Conservation (phyloP, 2,888 invertebrate genomes). For the Tribolium freemani region DNA sequence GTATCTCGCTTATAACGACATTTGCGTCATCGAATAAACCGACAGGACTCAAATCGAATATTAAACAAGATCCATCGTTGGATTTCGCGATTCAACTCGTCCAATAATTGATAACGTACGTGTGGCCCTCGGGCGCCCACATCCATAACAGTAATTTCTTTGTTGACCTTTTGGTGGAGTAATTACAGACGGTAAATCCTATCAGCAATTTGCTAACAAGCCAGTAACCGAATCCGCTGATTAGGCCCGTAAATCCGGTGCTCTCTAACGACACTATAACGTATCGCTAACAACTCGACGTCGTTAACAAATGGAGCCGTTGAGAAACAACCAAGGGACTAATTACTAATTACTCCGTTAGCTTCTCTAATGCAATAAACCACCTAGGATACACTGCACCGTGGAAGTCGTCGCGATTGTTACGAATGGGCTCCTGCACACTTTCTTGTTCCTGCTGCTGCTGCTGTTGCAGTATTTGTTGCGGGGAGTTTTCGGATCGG, state of each 20-base stretch:
- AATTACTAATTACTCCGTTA: slow-evolving; percentile 56
- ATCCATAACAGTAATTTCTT: slow-evolving; percentile 21
- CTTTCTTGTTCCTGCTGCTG: neutral
- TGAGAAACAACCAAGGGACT: slow-evolving; percentile 54
- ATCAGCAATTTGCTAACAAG: slow-evolving; percentile 59
- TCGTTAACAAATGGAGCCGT: slow-evolving; percentile 60
- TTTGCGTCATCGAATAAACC: slow-evolving; percentile 5
- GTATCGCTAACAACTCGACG: slow-evolving; percentile 59
- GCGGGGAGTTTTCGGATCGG: neutral
- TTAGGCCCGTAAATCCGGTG: slow-evolving; percentile 60
- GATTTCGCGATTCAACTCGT: neutral
- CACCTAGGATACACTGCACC: slow-evolving; percentile 27
- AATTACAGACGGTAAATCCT: slow-evolving; percentile 54
- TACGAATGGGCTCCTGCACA: neutral
- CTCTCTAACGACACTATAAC: slow-evolving; percentile 61
- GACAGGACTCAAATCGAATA: slow-evolving; percentile 8
- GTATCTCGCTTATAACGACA: neutral
- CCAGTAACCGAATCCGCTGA: slow-evolving; percentile 59
- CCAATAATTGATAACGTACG: slow-evolving; percentile 3
- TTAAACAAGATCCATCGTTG: neutral
- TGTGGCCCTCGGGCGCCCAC: neutral
- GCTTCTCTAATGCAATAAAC: slow-evolving; percentile 49
- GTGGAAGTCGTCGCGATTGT: neutral
- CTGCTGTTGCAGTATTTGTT: neutral
- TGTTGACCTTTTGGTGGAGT: slow-evolving; percentile 41